Base-by-base conservation (phyloP, 2,888 invertebrate species). In the Arctia plantaginis region DNA sequence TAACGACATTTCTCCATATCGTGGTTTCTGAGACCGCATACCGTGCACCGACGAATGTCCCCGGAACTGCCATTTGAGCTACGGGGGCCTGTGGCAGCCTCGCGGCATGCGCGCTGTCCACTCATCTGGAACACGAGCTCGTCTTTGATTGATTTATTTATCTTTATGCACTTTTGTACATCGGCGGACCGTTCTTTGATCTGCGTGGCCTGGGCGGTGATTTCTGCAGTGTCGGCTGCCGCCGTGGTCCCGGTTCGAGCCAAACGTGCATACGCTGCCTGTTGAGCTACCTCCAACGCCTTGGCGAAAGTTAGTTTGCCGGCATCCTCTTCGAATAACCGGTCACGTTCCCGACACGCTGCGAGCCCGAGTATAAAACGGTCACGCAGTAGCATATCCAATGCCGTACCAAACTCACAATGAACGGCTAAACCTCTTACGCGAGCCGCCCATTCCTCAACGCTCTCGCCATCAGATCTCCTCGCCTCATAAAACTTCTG, bases 1-100 rank as follows among this genome's bases (percentile, higher is more conserved):
- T 55, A 74, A 23, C 74, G 41, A 68, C 71, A 74, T 47, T 27
- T 4, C 7, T 7, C 70, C 2, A 6, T 41, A 41, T 23, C 27
- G 23, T 70, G 70, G 1, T 71, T 65, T 13, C n/a, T 66, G 2
- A 41, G 13, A 66, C 39, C 39, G 39, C 35, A 65, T 23, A 65
- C 35, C 7, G 20, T 35, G 23, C 65, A 65, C 33, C 35, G 18
- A 51, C 15, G 51, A 51, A 3, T 51, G 8, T 6, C 35, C 7
- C 20, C 0, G 1, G 3, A 20, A 35, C 20, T 27, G 18, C 27
- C 27, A 4, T 18, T 23, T 6, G 7, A 1, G 35, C 33, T 33
- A 13, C 65, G 62, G 4, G 27, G 0, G 62, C 1, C 65, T 6
- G 20, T 15, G 35, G 3, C 20, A 35, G 33, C 20, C 8, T 35